phyloP scores from a whole-genome alignment of 2,113 vertebrate species.

The Pelmatolapia mariae region DNA sequence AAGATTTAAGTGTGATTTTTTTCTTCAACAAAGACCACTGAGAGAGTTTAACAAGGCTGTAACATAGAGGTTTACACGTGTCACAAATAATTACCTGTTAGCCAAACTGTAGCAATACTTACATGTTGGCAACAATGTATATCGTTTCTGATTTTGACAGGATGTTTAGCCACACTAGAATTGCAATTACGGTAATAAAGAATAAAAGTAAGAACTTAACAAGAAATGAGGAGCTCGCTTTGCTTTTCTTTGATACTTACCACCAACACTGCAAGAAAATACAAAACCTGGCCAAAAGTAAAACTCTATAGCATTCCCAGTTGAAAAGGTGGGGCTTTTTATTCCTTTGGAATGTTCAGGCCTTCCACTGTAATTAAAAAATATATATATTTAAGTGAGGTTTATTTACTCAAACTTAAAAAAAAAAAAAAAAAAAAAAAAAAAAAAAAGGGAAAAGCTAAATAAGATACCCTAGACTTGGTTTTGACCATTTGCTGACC shows the following conservation, averaged over 20 bases:
- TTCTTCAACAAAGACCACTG: not conserved
- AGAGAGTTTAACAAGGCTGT: not conserved
- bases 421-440: not conserved
- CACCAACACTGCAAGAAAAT: not conserved
- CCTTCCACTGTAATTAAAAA: not conserved
- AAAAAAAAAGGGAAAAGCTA: rapidly evolving
- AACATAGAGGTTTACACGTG: not conserved
- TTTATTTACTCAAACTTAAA: not conserved
- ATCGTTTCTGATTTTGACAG: not conserved
- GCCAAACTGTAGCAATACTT: not conserved
- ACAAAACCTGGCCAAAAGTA: not conserved
- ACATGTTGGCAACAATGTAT: not conserved
- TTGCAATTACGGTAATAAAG: not conserved
- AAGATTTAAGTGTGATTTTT: not conserved
- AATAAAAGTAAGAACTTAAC: not conserved
- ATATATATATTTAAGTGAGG: not conserved
- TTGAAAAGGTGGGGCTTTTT: not conserved
- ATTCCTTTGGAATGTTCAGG: not conserved
- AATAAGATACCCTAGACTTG: too few relatives aligned
- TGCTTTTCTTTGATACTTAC: not conserved
- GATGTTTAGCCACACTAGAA: not conserved
- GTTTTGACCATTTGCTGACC: not conserved
- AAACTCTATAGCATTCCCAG: not conserved
- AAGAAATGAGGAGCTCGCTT: not conserved
- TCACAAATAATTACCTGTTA: not conserved